These are phyloP conservation scores for Oxytorus armatus DNA, from an alignment of 2,888 invertebrate genomes.

Conservation along the genomic window DNA sequence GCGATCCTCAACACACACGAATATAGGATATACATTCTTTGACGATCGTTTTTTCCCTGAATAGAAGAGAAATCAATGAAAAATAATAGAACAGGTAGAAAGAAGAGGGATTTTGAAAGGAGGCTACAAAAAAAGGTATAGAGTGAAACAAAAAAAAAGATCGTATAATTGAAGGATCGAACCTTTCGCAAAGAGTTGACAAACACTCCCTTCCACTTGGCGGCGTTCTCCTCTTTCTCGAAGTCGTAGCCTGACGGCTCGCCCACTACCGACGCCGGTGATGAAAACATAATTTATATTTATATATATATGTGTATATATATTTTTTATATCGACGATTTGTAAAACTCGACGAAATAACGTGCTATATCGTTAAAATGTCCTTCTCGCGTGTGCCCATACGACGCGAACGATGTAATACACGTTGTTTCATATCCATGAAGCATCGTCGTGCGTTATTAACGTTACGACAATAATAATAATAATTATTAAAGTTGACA, in stretches of 20 bases:
- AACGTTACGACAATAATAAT: background rate
- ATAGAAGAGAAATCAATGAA: conserved; percentile 23
- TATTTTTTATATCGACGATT: conserved; percentile 30
- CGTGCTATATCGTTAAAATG: conserved; percentile 28
- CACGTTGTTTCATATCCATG: conserved; percentile 19
- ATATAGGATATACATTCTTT: background rate
- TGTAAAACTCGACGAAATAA: conserved; percentile 34
- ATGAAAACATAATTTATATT: conserved; percentile 83
- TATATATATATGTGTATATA: too few relatives aligned
- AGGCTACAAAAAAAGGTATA: conserved; percentile 13
- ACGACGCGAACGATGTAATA: conserved; percentile 16
- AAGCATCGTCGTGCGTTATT: conserved; percentile 45
- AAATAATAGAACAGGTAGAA: conserved; percentile 25
- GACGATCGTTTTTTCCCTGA: conserved; percentile 32
- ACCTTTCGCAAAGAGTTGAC: conserved; percentile 95
- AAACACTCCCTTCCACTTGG: conserved; percentile 97
- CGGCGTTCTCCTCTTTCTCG: conserved; percentile 93
- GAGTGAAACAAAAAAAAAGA: conserved; percentile 23
- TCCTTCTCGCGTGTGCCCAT: conserved; percentile 28
- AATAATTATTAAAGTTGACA: conserved; percentile 35
- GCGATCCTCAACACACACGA: conserved; percentile 24
- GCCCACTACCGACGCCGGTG: conserved; percentile 85
- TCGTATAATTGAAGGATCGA: conserved; percentile 75
- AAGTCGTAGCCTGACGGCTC: conserved; percentile 90
- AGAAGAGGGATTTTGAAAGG: background rate